Evolutionary conservation across 2,797 vertebrate species (phyloP).

Genomic region (Thunnus albacares): DNA sequence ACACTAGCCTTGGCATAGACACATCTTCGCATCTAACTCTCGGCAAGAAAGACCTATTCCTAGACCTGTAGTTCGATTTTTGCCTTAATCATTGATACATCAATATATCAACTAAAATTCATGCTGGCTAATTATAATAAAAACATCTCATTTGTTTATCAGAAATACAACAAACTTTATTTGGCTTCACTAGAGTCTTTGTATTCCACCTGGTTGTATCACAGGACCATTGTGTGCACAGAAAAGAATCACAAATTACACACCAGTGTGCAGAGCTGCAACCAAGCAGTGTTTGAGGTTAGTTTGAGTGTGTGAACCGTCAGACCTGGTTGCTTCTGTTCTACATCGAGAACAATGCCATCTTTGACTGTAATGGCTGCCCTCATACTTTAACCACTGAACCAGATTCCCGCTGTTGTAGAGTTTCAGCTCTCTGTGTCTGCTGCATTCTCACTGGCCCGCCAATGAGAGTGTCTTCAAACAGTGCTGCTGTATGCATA

Average conservation of each 20-base stretch:
- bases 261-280: not conserved
- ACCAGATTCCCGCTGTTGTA: constrained; percentile 38
- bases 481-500: constrained; percentile 60
- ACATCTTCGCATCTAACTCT: no score
- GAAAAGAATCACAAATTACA: constrained; percentile 1
- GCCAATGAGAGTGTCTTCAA: constrained; percentile 73
- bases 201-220: no score
- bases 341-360: constrained; percentile 60
- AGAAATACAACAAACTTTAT: not conserved
- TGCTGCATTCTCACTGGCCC: constrained; percentile 49
- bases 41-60: no score
- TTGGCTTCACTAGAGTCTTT: not conserved
- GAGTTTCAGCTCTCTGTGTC: constrained; percentile 23
- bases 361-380: constrained; percentile 65
- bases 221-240: not conserved
- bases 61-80: no score
- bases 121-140: not conserved
- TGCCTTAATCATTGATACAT: no score
- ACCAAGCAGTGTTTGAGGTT: constrained; percentile 33
- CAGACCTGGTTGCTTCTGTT: constrained; percentile 52
- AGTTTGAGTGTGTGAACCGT: constrained; percentile 60
- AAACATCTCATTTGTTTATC: not conserved
- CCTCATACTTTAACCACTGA: constrained; percentile 53
- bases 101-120: not conserved
- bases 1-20: no score